These are phyloP conservation scores for Pseudonaja textilis DNA, from an alignment of 2,113 vertebrate genomes.

Conservation along the genomic window DNA sequence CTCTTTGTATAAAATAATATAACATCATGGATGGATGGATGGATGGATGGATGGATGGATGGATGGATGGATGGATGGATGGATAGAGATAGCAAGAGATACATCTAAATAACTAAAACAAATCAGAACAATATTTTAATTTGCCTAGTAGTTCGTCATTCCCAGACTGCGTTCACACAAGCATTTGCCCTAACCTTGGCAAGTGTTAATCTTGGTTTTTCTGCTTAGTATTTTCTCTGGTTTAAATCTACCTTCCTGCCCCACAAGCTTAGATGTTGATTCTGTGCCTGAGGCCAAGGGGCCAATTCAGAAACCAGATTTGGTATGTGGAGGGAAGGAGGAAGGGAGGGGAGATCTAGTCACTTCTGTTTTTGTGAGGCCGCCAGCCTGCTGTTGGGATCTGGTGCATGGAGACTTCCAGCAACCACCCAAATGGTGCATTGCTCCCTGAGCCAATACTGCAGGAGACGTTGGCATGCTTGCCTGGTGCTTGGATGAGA, in stretches of 20 bases:
- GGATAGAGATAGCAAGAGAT: too few species aligned
- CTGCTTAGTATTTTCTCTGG: neutral
- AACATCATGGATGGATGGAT: too few species aligned
- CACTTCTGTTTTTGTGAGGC: rapidly evolving
- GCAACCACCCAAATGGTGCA: neutral
- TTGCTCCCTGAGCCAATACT: neutral
- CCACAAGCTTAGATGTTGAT: neutral
- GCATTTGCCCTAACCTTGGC: neutral
- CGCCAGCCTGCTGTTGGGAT: too few species aligned
- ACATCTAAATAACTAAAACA: neutral
- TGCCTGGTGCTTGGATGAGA: neutral
- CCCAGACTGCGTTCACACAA: neutral
- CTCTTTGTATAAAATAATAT: too few species aligned
- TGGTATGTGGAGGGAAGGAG: neutral
- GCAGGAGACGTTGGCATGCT: neutral
- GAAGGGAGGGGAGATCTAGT: neutral
- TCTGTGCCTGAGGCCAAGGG: neutral
- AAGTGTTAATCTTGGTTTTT: neutral
- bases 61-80: too few species aligned
- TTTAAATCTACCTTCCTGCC: neutral
- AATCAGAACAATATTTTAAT: neutral
- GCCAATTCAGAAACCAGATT: neutral
- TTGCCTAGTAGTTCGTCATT: neutral
- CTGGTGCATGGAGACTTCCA: neutral
- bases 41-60: too few species aligned